A percentile compares a stretch with the other conserved stretches of the same genome.
These are phyloP conservation scores for Corythoichthys haematopterus DNA, from an alignment of 2,113 vertebrate species.

Conservation along the genomic window DNA sequence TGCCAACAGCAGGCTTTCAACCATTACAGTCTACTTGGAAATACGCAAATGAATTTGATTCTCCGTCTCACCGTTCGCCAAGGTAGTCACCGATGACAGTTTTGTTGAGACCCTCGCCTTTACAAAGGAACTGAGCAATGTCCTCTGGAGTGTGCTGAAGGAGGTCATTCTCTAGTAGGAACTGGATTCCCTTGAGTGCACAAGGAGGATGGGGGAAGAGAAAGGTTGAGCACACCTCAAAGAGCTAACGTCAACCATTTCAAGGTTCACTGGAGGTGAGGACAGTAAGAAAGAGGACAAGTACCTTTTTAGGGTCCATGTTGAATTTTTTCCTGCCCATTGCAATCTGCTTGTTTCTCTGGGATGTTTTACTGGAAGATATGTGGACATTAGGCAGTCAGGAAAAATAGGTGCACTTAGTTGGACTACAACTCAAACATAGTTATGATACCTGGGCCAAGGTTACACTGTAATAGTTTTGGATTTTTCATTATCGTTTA, in stretches of 20 bases:
- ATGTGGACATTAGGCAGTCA: background rate
- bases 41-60: background rate
- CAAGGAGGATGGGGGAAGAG: background rate
- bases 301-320: slow-evolving; percentile 98
- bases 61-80: slow-evolving; percentile 82
- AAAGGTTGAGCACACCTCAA: slow-evolving; percentile 5
- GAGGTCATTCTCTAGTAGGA: slow-evolving; percentile 95
- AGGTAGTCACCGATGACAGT: slow-evolving; percentile 97
- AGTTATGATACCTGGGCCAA: background rate
- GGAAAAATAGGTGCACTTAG: background rate
- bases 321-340: slow-evolving; percentile 99
- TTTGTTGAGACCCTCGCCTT: slow-evolving; percentile 98
- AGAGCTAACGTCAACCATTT: background rate
- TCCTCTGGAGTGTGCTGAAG: slow-evolving; percentile 93
- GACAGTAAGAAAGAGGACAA: no score
- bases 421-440: background rate
- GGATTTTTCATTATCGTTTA: no score
- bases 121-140: slow-evolving; percentile 96
- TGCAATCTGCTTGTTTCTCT: slow-evolving; percentile 96
- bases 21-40: no score
- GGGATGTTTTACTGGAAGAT: slow-evolving; percentile 84
- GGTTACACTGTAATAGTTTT: no score
- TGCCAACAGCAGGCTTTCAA: background rate
- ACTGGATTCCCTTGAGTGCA: slow-evolving; percentile 85
- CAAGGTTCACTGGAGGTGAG: background rate